Base-by-base conservation (phyloP, 2,113 vertebrate species). In the Brachionichthys hirsutus region DNA sequence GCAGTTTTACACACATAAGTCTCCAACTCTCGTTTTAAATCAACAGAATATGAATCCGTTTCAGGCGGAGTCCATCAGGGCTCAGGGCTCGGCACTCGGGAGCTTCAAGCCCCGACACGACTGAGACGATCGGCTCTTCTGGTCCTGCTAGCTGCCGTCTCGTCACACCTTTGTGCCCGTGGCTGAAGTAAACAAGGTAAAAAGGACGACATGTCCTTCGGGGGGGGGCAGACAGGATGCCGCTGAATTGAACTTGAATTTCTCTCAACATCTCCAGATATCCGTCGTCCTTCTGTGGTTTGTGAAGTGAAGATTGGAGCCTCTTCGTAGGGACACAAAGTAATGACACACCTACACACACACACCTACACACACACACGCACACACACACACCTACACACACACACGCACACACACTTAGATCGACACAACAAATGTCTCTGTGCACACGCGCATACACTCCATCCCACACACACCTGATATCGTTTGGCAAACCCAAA, bases 101-200 rank as follows among this genome's bases (percentile, higher is more conserved):
- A 20, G 54, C 73, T 74, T 80, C 84, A 8, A 75, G 86, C 5
- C 74, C 30, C 10, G 0, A 84, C 84, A 81, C 11, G 84, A 70
- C 56, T 4, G 15, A 30, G 44, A 55, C 48, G 48, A n/a, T 12
- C 40, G 49, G 58, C 24, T 57, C 41, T 82, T 82, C 86, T 73
- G 70, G 74, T 88, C 74, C 55, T 70, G 79, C 82, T 72, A 80
- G 78, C 81, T 79, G 68, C 75, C 76, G 67, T 48, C 24, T 15
- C 50, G 69, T 77, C 67, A 79, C 78, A 48, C 86, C 74, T 72
- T 55, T 54, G 53, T 9, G 13, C 52, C 34, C 30, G 2, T 30
- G 19, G 12, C 68, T 69, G 38, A 48, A 51, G 45, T 41, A 76
- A 78, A 75, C 67, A 62, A 46, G 16, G 3, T 0, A 3, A 45